Base-by-base conservation (phyloP, 2,888 invertebrate genomes). In the Drosophila birchii region DNA sequence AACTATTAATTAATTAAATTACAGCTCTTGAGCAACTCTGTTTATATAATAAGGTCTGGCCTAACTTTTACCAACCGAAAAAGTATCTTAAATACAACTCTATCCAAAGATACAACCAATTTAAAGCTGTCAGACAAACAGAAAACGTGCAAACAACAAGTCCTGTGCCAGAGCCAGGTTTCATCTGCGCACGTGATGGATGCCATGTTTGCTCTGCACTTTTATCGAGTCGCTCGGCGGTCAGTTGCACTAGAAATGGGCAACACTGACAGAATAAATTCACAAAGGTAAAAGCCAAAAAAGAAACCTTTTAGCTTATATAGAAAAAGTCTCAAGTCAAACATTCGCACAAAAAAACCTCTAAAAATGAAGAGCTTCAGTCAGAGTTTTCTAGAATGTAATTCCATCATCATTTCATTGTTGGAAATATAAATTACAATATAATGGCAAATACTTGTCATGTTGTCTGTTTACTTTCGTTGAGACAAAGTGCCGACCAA, bases 221-320 rank as follows among this genome's bases (percentile, higher is more conserved):
- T 71, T 54, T 62, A 75, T 75, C 68, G 61, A 73, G 32, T 75
- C 38, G 36, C 26, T 45, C 32, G 41, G 20, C 58, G 54, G 63
- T 70, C 55, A 58, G 47, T 2, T 26, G 32, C 53, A 44, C n/a
- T 14, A 57, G 47, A 41, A 59, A 12, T 45, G 38, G n/a, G 20
- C n/a, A 29, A 32, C 61, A 53, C 62, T 66, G 20, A 0, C 43
- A 51, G 29, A 45, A 20, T 5, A 8, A 12, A 36, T 1, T 11
- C 12, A 20, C 8, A 9, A 16, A 20, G 18, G 11, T 20, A 23
- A 14, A 23, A 14, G 29, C n/a, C 6, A 16, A 12, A 18, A 23
- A 9, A 16, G 0, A 45, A 26, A 5, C 5, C 9, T 9, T 16
- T 7, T 20, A 14, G 1, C 20, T 14, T 11, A 9, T 18, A 11